Evolutionary conservation across 2,113 vertebrate species (phyloP), one percentile per base, ranked within the genome.

Genomic region (Abramis brama): DNA sequence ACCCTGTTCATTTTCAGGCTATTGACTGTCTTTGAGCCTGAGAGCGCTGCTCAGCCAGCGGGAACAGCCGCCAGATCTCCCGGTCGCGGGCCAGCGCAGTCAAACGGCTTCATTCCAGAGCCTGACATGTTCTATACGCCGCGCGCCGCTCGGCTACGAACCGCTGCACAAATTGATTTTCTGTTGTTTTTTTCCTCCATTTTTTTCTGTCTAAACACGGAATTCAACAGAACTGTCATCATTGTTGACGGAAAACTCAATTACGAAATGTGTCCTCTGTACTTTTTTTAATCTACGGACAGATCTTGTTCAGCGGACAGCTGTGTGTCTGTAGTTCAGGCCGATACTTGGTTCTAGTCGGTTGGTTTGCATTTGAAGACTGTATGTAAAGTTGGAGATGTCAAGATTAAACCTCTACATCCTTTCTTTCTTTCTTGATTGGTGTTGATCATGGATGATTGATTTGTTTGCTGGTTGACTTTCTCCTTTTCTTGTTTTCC

Each of bases 1-100:
- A 94, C 92, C 93, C 94, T 91, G 92, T 94, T 94, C 93, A 94
- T 96, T 96, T 94, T 95, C 93, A 93, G 86, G 94, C 93, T 92
- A 89, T 93, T 94, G 94, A 94, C 92, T 94, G 91, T 93, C 93
- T 94, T 91, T 93, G 92, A 94, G 92, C 91, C 93, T 92, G 93
- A 93, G 90, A 94, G 94, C 92, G 93, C 88, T 89, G 94, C 92
- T 94, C 93, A 62, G 93, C 94, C 94, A 95, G 93, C 94, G 92
- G 94, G 79, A 80, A 94, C 93, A 93, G 93, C 89, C 52, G 39
- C 7, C 93, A 91, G 92, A 93, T 85, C 90, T 92, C 64, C 93
- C 91, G 90, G 93, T 94, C 91, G 92, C 93, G 92, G 91, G 92
- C 91, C 93, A 83, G 62, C 92, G 94, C 93, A 92, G 87, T 94